Evolutionary conservation across 2,113 vertebrate species (phyloP).

Genomic region (Accipiter cooperii): DNA sequence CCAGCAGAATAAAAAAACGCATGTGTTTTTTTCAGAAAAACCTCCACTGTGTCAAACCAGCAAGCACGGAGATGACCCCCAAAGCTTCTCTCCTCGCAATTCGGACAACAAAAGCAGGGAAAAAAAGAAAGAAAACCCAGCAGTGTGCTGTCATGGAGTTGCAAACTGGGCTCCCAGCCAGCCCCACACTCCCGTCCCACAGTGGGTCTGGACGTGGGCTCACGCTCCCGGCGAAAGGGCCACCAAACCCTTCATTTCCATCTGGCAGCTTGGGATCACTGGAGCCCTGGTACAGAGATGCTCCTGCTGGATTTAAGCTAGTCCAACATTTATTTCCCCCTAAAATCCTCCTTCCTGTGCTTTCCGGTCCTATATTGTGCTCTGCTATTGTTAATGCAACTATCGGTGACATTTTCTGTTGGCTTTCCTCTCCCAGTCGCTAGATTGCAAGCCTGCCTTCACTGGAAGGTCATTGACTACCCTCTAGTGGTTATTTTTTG

Average conservation of each 20-base stretch:
- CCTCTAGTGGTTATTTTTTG: constrained; percentile 44
- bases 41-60: not conserved
- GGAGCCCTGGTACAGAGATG: not conserved
- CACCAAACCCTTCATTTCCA: accelerated
- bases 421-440: not conserved
- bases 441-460: not conserved
- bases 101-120: not conserved
- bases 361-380: not conserved
- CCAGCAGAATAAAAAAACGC: not conserved
- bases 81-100: not conserved
- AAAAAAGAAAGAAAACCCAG: not conserved
- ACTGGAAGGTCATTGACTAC: not conserved
- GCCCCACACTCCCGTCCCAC: accelerated
- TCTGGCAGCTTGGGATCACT: not conserved
- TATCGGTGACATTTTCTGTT: not conserved
- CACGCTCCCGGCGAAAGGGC: not conserved
- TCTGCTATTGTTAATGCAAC: not conserved
- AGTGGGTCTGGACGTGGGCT: accelerated
- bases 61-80: too few species aligned
- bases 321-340: not conserved
- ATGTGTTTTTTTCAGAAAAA: not conserved
- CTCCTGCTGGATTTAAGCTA: not conserved
- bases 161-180: not conserved
- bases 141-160: accelerated
- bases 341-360: not conserved